Conservation (phyloP, 2,797 vertebrate species). For the Danio aesculapii region DNA sequence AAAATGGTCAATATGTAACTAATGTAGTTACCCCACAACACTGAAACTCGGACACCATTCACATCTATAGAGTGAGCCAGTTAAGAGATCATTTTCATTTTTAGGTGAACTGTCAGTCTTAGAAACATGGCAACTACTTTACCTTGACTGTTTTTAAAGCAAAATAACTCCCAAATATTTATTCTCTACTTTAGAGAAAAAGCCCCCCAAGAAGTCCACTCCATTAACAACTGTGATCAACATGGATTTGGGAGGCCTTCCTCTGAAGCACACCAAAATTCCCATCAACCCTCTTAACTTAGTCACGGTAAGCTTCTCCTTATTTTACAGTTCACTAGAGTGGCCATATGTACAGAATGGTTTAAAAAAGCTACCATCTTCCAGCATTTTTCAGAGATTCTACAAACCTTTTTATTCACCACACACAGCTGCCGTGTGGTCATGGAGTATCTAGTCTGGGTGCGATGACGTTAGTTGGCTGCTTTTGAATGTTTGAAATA, state of each 20-base stretch:
- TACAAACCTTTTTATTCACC: background rate
- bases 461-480: conserved; percentile 12
- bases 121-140: no score
- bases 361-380: background rate
- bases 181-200: conserved; percentile 52
- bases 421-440: background rate
- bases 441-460: conserved; percentile 8
- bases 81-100: no score
- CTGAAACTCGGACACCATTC: no score
- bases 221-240: conserved; percentile 71
- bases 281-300: conserved; percentile 77
- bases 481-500: conserved; percentile 31
- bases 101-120: no score
- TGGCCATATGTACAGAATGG: background rate
- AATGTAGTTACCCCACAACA: no score
- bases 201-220: conserved; percentile 53
- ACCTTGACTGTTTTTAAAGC: no score
- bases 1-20: no score
- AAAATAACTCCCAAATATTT: background rate
- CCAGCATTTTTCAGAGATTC: background rate
- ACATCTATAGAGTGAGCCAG: no score
- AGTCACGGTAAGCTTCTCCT: conserved; percentile 67
- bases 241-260: conserved; percentile 73
- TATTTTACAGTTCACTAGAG: background rate
- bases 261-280: conserved; percentile 76